Base-by-base conservation (phyloP, 2,797 vertebrate species). In the Lophotriccus pileatus region DNA sequence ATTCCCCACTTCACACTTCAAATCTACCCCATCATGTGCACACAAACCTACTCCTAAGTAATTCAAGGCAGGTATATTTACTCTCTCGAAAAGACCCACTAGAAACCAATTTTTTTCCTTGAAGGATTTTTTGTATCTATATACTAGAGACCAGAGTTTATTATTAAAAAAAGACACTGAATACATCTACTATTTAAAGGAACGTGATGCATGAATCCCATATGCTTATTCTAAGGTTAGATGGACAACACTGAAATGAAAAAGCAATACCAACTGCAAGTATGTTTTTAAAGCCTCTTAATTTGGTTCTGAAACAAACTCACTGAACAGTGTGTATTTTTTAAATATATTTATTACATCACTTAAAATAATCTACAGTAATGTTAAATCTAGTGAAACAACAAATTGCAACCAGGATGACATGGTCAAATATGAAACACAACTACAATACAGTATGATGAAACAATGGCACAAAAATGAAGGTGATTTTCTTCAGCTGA, bases 301-400 rank as follows among this genome's bases (percentile, higher is more conserved):
- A 72, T 46, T 47, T 4, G 9, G 78, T 95, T 96, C 87, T 85
- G 93, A 98, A 98, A 98, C 88, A 98, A 98, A 97, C 66, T 97
- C 97, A 94, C 94, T 78, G 91, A 97, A 95, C 97, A 97, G 78
- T 25, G 34, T 50, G 30, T 95, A 83, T 79, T 98, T 98, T 97
- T 97, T 92, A 95, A 96, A 96, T 94, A 94, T 96, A 97, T 98
- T 98, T 98, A 98, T 98, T 98, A 95, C 74, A 86, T 83, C 22
- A 73, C 90, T 96, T 96, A 96, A 90, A 95, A 59, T 78, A 94
- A 75, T 75, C 97, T 97, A 97, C 93, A 94, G 79, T 77, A 96
- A 93, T 82, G 92, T 96, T 96, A 96, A 97, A 93, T 79, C 87
- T 97, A 97, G 97, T 59, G 41, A 96, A 96, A 93, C 93, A 96